Base-by-base conservation (phyloP, 2,113 vertebrate species). In the Poeciliopsis retropinna region DNA sequence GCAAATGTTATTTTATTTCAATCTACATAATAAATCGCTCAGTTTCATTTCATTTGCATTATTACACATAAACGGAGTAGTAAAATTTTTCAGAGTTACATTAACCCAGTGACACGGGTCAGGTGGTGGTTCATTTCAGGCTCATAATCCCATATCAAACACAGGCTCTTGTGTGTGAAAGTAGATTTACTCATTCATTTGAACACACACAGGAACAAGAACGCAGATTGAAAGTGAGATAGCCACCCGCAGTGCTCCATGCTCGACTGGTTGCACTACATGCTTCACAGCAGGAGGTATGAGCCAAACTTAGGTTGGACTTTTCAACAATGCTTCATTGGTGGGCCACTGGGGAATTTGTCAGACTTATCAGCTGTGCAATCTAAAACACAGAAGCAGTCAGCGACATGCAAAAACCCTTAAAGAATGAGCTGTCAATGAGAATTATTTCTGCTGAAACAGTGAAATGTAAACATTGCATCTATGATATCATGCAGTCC, bases 221-320 rank as follows among this genome's bases (percentile, higher is more conserved):
- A 74, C 80, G 70, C 47, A 81, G 87, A 91, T 90, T 69, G 69
- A 44, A 44, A 60, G 8, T 9, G 74, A 82, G 88, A 92, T 91
- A 89, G 75, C 86, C 83, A 88, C 88, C 87, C 81, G 72, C 83
- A 44, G 65, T 14, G 78, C 17, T 74, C 68, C 75, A 84, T 44
- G 91, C 70, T 82, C 76, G 65, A 78, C 75, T 87, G 81, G 77
- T 73, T 85, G 80, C 70, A 78, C 78, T 75, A 86, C 83, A 90
- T 83, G 86, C 88, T 73, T 76, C 78, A 72, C 88, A 85, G 84
- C 87, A 75, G 85, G 86, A 88, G 82, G 75, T 72, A 68, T 39
- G 41, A 80, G 70, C 70, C 71, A 60, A 60, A 81, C 76, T 73
- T 29, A 47, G 34, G 17, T 79, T 71, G 72, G 78, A 66, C 79